Percentiles rank a stretch among this genome's conserved stretches.
phyloP scores from a whole-genome alignment of 2,113 vertebrate species.

The Pimephales promelas region DNA sequence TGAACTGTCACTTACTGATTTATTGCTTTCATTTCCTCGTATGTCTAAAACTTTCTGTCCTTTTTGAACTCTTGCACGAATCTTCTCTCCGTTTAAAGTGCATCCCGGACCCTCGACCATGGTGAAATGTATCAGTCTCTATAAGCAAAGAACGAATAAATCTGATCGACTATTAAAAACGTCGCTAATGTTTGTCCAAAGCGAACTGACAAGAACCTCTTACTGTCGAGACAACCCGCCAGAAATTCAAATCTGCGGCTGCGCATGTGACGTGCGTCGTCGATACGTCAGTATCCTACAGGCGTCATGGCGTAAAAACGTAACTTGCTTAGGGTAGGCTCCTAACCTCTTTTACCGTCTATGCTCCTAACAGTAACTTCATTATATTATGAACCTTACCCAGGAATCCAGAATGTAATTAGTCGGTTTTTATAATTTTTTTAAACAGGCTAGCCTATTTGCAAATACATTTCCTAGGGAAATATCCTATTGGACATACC shows the following conservation, averaged over 20 bases:
- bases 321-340: not conserved
- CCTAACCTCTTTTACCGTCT: no score
- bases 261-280: conserved; percentile 57
- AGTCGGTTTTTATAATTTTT: not conserved
- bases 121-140: no score
- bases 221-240: no score
- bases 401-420: not conserved
- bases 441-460: not conserved
- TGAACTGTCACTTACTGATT: conserved; percentile 35
- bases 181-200: no score
- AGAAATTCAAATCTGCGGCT: conserved; percentile 54
- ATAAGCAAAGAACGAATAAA: not conserved
- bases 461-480: not conserved
- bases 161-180: no score
- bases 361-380: not conserved
- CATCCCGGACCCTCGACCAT: conserved; percentile 95
- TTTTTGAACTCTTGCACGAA: conserved; percentile 74
- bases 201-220: no score
- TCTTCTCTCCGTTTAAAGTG: conserved; percentile 80
- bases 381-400: not conserved
- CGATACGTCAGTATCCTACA: not conserved
- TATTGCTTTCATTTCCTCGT: conserved; percentile 61
- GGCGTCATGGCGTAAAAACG: not conserved
- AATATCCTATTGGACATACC: not conserved
- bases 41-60: conserved; percentile 77